A percentile compares a stretch with the other conserved stretches of the same genome.
These are phyloP conservation scores for Pseudomyrmex flavicornis DNA, from an alignment of 1,140 invertebrate species.

Conservation along the genomic window DNA sequence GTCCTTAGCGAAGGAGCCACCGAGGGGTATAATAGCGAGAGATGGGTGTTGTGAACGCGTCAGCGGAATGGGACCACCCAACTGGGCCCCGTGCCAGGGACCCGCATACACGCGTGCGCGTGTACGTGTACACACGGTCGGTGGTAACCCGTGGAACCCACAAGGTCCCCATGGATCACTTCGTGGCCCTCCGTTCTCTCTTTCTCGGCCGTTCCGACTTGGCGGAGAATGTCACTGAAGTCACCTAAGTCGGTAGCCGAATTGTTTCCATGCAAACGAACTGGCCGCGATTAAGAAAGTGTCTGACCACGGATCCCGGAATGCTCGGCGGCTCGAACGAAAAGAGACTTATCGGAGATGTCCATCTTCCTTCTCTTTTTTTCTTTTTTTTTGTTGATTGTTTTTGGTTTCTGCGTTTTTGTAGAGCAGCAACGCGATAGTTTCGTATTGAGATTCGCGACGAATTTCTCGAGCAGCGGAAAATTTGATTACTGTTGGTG, in stretches of 20 bases:
- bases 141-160: slow-evolving; percentile 73
- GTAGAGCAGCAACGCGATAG: slow-evolving; percentile 24
- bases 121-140: slow-evolving; percentile 49
- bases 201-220: slow-evolving; percentile 38
- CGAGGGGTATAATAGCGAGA: slow-evolving; percentile 80
- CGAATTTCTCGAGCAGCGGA: neutral
- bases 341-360: slow-evolving; percentile 72
- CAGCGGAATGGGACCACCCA: slow-evolving; percentile 84
- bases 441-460: slow-evolving; percentile 20
- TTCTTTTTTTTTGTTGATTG: neutral
- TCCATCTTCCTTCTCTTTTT: slow-evolving; percentile 66
- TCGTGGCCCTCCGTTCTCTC: slow-evolving; percentile 8
- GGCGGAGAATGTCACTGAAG: slow-evolving; percentile 70
- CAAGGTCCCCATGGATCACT: slow-evolving; percentile 77
- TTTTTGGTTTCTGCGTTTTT: slow-evolving; percentile 27
- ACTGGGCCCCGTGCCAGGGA: slow-evolving; percentile 79
- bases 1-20: slow-evolving; percentile 80
- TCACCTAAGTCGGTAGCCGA: slow-evolving; percentile 76
- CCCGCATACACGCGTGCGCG: slow-evolving; percentile 74
- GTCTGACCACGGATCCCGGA: slow-evolving; percentile 65
- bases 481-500: slow-evolving; percentile 9
- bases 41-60: slow-evolving; percentile 83
- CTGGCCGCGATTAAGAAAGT: slow-evolving; percentile 74
- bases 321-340: slow-evolving; percentile 61
- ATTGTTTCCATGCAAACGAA: slow-evolving; percentile 76